Evolutionary conservation across 2,113 vertebrate genomes (phyloP), one percentile per base, ranked within the genome.

Genomic region (Anas platyrhynchos): DNA sequence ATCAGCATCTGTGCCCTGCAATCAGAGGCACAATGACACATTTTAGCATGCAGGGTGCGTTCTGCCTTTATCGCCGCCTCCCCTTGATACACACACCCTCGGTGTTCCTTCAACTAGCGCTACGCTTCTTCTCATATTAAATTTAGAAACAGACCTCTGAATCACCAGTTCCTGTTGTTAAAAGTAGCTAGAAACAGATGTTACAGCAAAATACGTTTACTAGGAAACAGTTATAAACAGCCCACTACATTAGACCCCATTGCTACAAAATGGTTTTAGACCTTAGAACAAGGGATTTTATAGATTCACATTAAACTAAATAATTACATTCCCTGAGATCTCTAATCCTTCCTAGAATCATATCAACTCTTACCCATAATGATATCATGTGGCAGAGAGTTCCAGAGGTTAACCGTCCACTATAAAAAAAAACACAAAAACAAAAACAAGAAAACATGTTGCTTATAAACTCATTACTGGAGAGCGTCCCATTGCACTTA

Each of bases 161-260:
- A 94, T 96, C 96, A 97, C 48, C 69, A 88, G 83, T 93, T 96
- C 83, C 91, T 90, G 76, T 93, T 94, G 91, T 52, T 61, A 52
- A 83, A 89, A 95, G 68, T 23, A 81, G 85, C 85, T 71, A 91
- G 82, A 91, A 94, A 85, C 76, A 94, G 85, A 96, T 72, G 84
- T 69, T 82, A 68, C 9, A 85, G 72, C 55, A 79, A 48, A 84
- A 74, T 72, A 86, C 77, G 61, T 71, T 90, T 86, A 61, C 72
- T 83, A 89, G 78, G 74, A 94, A 92, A 86, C 34, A 93, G 48
- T 71, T 77, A 84, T 43, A 46, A 87, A 17, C 46, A 77, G 36
- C 43, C 61, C 59, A 43, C 54, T 34, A 20, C 1, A 1, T 55
- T 11, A 92, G 50, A 82, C 9, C 22, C 26, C 61, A 59, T 9